A percentile compares a stretch with the other conserved stretches of the same genome.
Conservation (phyloP, 1,140 invertebrate genomes). For the Drosophila rufa region DNA sequence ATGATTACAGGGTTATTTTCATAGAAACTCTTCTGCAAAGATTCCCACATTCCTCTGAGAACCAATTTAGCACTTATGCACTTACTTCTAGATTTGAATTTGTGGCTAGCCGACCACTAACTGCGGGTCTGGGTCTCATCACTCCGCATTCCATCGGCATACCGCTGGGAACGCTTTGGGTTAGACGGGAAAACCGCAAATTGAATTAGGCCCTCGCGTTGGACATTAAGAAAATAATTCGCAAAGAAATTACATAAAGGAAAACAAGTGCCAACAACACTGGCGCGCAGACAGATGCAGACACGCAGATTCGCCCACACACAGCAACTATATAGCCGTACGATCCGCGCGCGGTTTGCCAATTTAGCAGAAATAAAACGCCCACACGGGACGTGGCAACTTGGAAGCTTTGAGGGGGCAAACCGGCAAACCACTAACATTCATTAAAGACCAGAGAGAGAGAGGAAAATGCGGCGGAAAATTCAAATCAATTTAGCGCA, state of each 20-base stretch:
- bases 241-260: conserved; percentile 80
- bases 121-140: conserved; percentile 26
- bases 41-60: conserved; percentile 37
- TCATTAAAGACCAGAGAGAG: conserved; percentile 38
- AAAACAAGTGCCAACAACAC: conserved; percentile 73
- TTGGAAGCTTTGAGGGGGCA: conserved; percentile 67
- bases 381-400: conserved; percentile 59
- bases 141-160: conserved; percentile 29
- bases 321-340: conserved; percentile 32
- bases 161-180: conserved; percentile 47
- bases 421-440: conserved; percentile 70
- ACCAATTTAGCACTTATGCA: conserved; percentile 44
- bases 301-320: conserved; percentile 61
- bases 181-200: conserved; percentile 63
- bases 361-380: conserved; percentile 80
- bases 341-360: conserved; percentile 65
- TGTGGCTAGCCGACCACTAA: conserved; percentile 27
- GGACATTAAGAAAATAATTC: conserved; percentile 70
- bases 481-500: conserved; percentile 78
- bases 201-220: conserved; percentile 67
- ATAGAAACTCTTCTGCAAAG: not conserved
- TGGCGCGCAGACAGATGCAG: conserved; percentile 29
- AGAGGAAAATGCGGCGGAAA: conserved; percentile 61
- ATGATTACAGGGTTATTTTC: not conserved
- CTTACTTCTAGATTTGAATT: conserved; percentile 59